Evolutionary conservation across 2,888 invertebrate species (phyloP).

Genomic region (Tinea pellionella): DNA sequence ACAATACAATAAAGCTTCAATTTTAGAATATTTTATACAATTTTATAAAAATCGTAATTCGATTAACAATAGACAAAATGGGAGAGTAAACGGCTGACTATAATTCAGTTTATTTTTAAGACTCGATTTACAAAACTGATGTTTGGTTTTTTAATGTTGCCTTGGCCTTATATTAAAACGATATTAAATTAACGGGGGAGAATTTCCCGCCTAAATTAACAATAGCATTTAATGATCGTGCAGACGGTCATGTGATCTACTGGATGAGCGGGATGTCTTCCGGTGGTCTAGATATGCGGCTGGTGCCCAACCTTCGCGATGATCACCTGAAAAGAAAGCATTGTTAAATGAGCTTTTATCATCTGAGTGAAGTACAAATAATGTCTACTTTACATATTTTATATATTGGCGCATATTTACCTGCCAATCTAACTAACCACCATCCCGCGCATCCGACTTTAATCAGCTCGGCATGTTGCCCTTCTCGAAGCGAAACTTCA

Average conservation of each 20-base stretch:
- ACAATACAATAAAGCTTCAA: conserved; percentile 61
- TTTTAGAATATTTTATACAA: conserved; percentile 3
- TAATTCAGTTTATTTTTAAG: neutral
- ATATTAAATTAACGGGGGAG: too few species aligned
- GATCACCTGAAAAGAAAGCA: conserved; percentile 54
- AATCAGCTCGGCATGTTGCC: conserved; percentile 88
- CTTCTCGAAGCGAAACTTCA: conserved; percentile 91
- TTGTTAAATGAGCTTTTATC: too few species aligned
- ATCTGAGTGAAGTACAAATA: too few species aligned
- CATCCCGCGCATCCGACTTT: conserved; percentile 96
- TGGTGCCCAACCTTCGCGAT: conserved; percentile 93
- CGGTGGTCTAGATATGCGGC: conserved; percentile 91
- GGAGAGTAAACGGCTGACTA: neutral
- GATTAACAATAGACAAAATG: neutral
- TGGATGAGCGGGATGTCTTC: conserved; percentile 80
- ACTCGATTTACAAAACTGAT: too few species aligned
- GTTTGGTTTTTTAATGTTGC: too few species aligned
- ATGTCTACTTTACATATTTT: too few species aligned
- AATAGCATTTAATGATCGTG: neutral
- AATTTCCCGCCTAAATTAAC: too few species aligned
- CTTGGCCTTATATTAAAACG: too few species aligned
- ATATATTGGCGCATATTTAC: too few species aligned
- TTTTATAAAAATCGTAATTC: neutral
- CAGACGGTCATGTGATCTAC: conserved; percentile 70
- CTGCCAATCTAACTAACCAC: conserved; percentile 93